Conservation (phyloP, 2,888 invertebrate species). For the Spilarctia lutea region DNA sequence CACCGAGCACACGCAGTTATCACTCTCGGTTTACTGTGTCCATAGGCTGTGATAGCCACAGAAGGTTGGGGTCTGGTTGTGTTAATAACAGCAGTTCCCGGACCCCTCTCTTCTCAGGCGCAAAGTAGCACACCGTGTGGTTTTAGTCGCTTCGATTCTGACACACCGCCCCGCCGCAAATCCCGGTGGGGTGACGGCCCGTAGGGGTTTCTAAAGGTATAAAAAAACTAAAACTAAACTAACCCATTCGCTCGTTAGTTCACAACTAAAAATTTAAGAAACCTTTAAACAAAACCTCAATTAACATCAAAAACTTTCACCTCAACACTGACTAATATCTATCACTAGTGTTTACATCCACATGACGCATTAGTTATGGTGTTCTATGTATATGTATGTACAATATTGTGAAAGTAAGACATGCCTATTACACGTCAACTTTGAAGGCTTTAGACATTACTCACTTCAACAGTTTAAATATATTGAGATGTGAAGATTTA, state of each 20-base stretch:
- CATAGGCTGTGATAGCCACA: background rate
- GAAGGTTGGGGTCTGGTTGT: no score
- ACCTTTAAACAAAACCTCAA: background rate
- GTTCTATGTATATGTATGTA: background rate
- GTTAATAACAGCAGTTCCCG: no score
- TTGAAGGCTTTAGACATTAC: background rate
- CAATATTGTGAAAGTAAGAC: background rate
- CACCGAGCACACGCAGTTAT: no score
- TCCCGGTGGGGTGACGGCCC: no score
- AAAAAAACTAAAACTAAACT: no score
- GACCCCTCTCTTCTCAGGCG: no score
- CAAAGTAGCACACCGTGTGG: no score
- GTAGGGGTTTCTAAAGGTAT: no score
- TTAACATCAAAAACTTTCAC: background rate
- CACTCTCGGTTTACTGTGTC: background rate
- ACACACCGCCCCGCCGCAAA: no score
- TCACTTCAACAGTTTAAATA: background rate
- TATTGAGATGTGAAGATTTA: no score
- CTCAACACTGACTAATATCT: background rate
- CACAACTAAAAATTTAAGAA: background rate
- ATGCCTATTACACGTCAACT: background rate
- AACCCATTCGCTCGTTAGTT: background rate
- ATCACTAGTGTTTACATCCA: background rate
- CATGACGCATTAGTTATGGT: background rate
- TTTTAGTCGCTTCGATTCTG: no score